These are phyloP conservation scores for Dysmachus trigonus DNA, from an alignment of 2,888 invertebrate genomes.

Conservation along the genomic window DNA sequence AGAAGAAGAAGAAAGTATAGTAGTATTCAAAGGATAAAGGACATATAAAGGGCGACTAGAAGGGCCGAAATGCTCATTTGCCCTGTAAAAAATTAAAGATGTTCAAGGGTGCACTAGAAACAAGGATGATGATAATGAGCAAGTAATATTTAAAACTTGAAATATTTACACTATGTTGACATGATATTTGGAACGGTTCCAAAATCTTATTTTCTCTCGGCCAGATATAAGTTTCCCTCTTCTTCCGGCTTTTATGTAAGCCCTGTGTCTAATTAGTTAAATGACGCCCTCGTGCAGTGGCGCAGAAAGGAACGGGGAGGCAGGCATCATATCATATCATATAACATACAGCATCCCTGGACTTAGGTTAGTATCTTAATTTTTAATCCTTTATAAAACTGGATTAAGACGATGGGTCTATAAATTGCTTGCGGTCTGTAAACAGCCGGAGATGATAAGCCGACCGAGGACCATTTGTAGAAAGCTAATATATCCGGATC, in stretches of 20 bases:
- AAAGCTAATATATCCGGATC: conserved; percentile 8
- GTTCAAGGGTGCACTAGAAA: conserved; percentile 27
- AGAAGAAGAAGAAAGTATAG: neutral
- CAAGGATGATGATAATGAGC: conserved; percentile 20
- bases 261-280: neutral
- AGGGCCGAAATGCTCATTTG: neutral
- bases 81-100: conserved; percentile 12
- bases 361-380: neutral
- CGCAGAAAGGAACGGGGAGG: neutral
- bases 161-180: conserved; percentile 35
- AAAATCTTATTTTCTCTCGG: neutral
- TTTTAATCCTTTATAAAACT: neutral
- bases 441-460: neutral
- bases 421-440: neutral
- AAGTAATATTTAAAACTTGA: conserved; percentile 33
- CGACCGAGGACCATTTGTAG: neutral
- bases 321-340: neutral
- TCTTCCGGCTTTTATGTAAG: neutral
- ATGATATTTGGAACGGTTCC: conserved; percentile 1
- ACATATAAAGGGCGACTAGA: neutral
- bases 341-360: neutral
- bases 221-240: neutral
- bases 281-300: neutral
- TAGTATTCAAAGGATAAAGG: neutral
- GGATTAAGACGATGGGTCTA: neutral